These are phyloP conservation scores for Samia ricini DNA, from an alignment of 1,140 invertebrate species.

Conservation along the genomic window DNA sequence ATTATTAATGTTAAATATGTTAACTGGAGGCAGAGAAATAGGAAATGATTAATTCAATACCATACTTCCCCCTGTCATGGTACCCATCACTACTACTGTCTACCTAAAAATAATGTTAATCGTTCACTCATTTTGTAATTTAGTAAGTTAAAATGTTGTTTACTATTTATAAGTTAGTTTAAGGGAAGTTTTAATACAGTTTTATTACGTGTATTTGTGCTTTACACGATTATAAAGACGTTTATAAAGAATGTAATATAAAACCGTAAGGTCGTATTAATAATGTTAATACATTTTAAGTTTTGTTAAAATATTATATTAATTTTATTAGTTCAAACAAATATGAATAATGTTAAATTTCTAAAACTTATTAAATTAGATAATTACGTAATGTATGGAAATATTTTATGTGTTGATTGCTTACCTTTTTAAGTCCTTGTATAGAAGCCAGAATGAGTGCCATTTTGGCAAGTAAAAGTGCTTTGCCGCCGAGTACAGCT, in stretches of 20 bases:
- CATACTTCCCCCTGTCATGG: slow-evolving; percentile 66
- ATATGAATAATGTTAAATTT: slow-evolving; percentile 20
- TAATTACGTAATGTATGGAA: no score
- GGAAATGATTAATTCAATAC: slow-evolving; percentile 23
- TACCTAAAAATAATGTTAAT: slow-evolving; percentile 64
- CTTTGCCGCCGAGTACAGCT: slow-evolving; percentile 87
- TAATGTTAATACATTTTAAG: no score
- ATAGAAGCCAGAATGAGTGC: slow-evolving; percentile 87
- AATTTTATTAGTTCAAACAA: slow-evolving; percentile 7
- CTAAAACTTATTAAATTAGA: no score
- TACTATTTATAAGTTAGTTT: not conserved
- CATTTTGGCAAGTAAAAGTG: slow-evolving; percentile 86
- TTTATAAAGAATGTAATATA: no score
- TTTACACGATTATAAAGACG: no score
- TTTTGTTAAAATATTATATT: slow-evolving; percentile 14
- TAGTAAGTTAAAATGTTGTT: not conserved
- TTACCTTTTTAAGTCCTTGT: slow-evolving; percentile 84
- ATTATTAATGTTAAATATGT: slow-evolving; percentile 14
- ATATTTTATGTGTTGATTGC: not conserved
- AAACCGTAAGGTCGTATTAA: no score
- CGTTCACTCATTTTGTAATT: not conserved
- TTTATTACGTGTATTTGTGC: no score
- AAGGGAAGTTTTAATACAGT: no score
- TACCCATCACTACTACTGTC: slow-evolving; percentile 55
- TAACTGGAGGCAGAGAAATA: slow-evolving; percentile 2